Conservation (phyloP, 1,140 invertebrate genomes). For the Drosophila eugracilis region DNA sequence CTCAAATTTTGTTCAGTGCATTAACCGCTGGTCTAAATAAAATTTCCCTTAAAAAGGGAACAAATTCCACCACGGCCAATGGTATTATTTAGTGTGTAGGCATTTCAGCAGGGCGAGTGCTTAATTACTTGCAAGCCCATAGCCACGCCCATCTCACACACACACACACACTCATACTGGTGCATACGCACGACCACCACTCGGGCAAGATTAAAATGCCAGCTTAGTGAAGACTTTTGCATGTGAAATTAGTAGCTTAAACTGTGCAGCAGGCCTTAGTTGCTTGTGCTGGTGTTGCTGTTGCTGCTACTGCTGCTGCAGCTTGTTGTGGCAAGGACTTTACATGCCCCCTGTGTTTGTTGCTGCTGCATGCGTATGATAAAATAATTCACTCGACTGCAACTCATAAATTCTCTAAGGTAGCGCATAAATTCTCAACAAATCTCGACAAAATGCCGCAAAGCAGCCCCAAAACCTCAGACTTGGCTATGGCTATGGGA, state of each 20-base stretch:
- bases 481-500: slow-evolving; percentile 19
- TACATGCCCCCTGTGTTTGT: slow-evolving; percentile 41
- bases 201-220: slow-evolving; percentile 80
- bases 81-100: slow-evolving; percentile 78
- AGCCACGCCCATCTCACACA: slow-evolving; percentile 40
- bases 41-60: neutral
- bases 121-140: slow-evolving; percentile 76
- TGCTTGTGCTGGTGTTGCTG: slow-evolving; percentile 14
- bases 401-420: slow-evolving; percentile 83
- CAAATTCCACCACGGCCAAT: slow-evolving; percentile 8
- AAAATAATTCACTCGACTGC: slow-evolving; percentile 83
- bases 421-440: slow-evolving; percentile 82
- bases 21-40: no score
- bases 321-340: slow-evolving; percentile 75
- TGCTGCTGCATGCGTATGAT: slow-evolving; percentile 82
- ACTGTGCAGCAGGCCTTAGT: slow-evolving; percentile 38
- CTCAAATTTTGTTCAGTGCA: neutral
- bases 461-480: slow-evolving; percentile 74
- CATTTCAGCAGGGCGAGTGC: slow-evolving; percentile 68
- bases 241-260: slow-evolving; percentile 83
- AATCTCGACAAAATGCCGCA: slow-evolving; percentile 82
- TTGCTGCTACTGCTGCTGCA: slow-evolving; percentile 38
- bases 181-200: slow-evolving; percentile 27
- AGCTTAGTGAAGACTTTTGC: slow-evolving; percentile 80
- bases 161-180: neutral